These are phyloP conservation scores for Cephus nigrinus DNA, from an alignment of 2,888 invertebrate genomes.

Conservation along the genomic window DNA sequence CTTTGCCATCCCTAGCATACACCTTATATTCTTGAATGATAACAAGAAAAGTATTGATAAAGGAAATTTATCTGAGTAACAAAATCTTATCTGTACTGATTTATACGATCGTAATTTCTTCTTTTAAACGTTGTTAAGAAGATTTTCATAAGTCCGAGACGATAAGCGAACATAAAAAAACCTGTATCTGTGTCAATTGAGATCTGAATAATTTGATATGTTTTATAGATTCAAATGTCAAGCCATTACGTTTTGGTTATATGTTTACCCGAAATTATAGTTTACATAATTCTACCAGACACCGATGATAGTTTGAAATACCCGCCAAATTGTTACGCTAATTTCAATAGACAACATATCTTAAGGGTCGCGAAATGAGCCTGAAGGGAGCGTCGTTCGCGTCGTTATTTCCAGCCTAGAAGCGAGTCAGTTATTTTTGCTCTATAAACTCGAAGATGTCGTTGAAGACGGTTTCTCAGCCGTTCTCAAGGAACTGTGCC, in stretches of 20 bases:
- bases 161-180: neutral
- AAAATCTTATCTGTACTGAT: neutral
- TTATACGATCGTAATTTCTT: neutral
- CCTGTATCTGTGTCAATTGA: neutral
- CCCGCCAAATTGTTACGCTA: neutral
- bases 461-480: neutral
- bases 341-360: neutral
- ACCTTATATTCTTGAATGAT: neutral
- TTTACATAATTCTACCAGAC: neutral
- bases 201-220: neutral
- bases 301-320: neutral
- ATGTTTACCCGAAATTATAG: neutral
- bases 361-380: neutral
- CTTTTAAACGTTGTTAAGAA: neutral
- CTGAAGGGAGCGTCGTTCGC: neutral
- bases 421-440: neutral
- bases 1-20: neutral
- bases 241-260: neutral
- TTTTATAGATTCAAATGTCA: neutral
- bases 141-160: neutral
- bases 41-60: neutral
- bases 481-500: neutral
- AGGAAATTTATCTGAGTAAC: neutral
- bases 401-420: neutral
- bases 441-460: neutral